Percentiles rank a stretch among this genome's conserved stretches.
These are phyloP conservation scores for Merops nubicus DNA, from an alignment of 2,113 vertebrate genomes.

Conservation along the genomic window DNA sequence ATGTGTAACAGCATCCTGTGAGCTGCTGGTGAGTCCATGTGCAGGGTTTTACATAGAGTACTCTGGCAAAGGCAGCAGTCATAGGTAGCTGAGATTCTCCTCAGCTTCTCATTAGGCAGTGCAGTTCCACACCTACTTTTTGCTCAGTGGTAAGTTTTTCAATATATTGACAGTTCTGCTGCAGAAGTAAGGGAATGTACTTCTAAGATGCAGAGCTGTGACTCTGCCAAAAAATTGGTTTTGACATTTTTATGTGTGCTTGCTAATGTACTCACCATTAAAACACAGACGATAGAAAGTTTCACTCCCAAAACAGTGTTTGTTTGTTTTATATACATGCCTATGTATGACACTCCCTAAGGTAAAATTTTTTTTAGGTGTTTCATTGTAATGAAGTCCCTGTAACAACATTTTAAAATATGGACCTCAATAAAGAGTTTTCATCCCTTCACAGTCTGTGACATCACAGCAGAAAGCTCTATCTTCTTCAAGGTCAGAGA, in stretches of 20 bases:
- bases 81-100: neutral
- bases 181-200: neutral
- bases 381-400: constrained; percentile 9
- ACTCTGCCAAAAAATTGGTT: neutral
- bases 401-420: constrained; percentile 9
- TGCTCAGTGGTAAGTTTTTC: neutral
- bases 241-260: neutral
- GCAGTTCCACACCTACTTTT: neutral
- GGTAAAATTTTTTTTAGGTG: neutral
- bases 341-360: neutral
- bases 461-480: neutral
- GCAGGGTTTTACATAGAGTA: too few species aligned
- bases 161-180: neutral
- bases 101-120: neutral
- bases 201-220: neutral
- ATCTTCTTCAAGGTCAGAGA: neutral
- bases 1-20: neutral
- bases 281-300: neutral
- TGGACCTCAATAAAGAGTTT: neutral
- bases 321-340: neutral
- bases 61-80: neutral
- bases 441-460: neutral
- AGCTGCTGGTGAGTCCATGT: neutral
- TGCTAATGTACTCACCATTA: neutral
- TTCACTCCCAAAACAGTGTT: neutral